Percentiles rank a stretch among this genome's conserved stretches.
phyloP scores from a whole-genome alignment of 2,113 vertebrate genomes.

The Plestiodon gilberti region DNA sequence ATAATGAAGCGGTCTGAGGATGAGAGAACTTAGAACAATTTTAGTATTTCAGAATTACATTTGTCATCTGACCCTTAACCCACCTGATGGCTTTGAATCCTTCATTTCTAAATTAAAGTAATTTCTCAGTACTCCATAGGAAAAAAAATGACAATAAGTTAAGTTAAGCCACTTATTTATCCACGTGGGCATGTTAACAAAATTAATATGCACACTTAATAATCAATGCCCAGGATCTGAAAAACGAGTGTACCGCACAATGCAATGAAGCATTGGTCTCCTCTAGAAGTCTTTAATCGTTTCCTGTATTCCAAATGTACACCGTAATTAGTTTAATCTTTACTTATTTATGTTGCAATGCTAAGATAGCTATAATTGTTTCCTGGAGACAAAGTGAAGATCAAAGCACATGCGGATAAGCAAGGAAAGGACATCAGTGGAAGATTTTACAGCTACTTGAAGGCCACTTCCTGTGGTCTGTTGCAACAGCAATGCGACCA shows the following conservation, averaged over 20 bases:
- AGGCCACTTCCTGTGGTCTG: too few relatives aligned
- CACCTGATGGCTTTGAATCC: background rate
- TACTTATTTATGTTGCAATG: background rate
- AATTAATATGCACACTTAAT: conserved; percentile 21
- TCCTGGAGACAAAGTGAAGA: background rate
- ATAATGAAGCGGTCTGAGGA: conserved; percentile 1
- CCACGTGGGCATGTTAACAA: conserved; percentile 17
- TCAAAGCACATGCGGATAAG: background rate
- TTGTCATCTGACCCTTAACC: background rate
- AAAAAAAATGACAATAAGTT: background rate
- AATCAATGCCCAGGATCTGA: background rate
- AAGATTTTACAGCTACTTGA: background rate
- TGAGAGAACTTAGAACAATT: background rate
- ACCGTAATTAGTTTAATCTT: conserved; percentile 2
- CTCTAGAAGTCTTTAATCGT: background rate
- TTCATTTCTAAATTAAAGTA: conserved; percentile 11
- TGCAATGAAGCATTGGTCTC: background rate
- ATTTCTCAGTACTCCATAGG: background rate
- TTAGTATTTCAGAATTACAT: background rate
- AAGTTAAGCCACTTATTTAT: conserved; percentile 6
- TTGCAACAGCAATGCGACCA: background rate
- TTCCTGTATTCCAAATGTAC: background rate
- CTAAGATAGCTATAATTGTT: background rate
- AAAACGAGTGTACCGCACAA: background rate
- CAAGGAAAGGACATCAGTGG: background rate